phyloP scores from a whole-genome alignment of 2,113 vertebrate genomes.

The Protomyctophum bolini region DNA sequence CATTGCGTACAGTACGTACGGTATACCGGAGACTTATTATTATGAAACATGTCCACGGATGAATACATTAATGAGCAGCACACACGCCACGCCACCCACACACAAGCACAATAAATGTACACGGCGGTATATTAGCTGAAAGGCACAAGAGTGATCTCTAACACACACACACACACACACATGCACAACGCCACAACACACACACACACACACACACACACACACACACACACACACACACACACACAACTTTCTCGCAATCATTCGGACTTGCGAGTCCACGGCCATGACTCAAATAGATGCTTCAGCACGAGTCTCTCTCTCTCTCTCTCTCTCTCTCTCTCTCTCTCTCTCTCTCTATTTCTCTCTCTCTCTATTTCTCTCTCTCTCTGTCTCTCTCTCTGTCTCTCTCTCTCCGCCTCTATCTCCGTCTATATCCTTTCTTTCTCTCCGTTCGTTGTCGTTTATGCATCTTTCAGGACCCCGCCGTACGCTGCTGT shows the following conservation, averaged over 20 bases:
- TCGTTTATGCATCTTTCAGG: slow-evolving; percentile 15
- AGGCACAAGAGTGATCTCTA: too few species aligned
- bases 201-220: slow-evolving; percentile 2
- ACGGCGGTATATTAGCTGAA: too few species aligned
- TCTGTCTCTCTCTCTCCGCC: slow-evolving; percentile 11
- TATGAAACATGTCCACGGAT: too few species aligned
- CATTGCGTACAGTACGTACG: not conserved
- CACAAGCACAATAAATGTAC: too few species aligned
- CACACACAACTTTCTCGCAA: slow-evolving; percentile 35
- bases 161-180: slow-evolving; percentile 23
- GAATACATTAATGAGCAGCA: too few species aligned
- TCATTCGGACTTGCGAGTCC: slow-evolving; percentile 43
- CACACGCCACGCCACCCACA: too few species aligned
- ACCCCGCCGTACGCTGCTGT: slow-evolving; percentile 2
- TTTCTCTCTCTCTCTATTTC: slow-evolving; percentile 49
- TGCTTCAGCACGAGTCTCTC: slow-evolving; percentile 48
- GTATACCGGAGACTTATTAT: too few species aligned
- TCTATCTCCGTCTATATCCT: slow-evolving; percentile 20
- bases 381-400: slow-evolving; percentile 10
- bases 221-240: slow-evolving; percentile 6
- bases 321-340: slow-evolving; percentile 39
- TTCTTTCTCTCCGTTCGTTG: slow-evolving; percentile 17
- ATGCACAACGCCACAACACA: slow-evolving; percentile 20
- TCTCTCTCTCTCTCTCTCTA: slow-evolving; percentile 46
- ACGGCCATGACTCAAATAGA: slow-evolving; percentile 58